These are phyloP conservation scores for Poeciliopsis infans DNA, from an alignment of 2,797 vertebrate genomes.

Conservation along the genomic window DNA sequence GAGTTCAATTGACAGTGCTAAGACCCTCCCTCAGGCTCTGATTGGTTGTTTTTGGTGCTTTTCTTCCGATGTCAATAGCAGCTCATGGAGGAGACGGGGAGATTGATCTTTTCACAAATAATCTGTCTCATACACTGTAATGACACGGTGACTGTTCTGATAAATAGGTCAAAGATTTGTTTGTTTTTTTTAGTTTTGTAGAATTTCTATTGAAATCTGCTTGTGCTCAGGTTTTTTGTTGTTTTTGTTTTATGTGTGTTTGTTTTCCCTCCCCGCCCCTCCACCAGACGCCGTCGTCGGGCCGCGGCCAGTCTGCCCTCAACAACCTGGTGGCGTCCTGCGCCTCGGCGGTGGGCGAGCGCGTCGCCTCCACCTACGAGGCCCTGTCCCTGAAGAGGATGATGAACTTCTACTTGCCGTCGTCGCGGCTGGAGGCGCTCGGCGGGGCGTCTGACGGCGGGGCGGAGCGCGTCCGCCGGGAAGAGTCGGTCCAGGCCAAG, in stretches of 20 bases:
- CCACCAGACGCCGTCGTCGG: slow-evolving; percentile 52
- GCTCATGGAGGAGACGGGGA: too few species aligned
- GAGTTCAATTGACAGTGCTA: neutral
- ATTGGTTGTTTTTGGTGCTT: too few species aligned
- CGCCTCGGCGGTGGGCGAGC: slow-evolving; percentile 91
- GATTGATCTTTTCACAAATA: too few species aligned
- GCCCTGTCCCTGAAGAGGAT: slow-evolving; percentile 93
- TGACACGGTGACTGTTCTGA: too few species aligned
- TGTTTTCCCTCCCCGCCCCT: neutral
- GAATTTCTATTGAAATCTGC: too few species aligned
- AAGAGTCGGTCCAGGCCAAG: slow-evolving; percentile 90
- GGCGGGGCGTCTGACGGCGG: slow-evolving; percentile 33
- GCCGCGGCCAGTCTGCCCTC: slow-evolving; percentile 78
- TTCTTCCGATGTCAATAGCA: too few species aligned
- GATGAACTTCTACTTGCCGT: slow-evolving; percentile 90
- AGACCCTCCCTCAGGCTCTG: too few species aligned
- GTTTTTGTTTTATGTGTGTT: neutral
- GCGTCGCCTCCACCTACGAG: slow-evolving; percentile 94
- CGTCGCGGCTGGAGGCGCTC: slow-evolving; percentile 49
- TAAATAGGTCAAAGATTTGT: too few species aligned
- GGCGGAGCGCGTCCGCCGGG: slow-evolving; percentile 82
- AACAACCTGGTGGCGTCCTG: slow-evolving; percentile 95
- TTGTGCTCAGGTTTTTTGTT: neutral
- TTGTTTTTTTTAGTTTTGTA: too few species aligned
- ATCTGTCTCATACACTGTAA: too few species aligned